Percentiles rank a stretch among this genome's conserved stretches.
Evolutionary conservation across 2,113 vertebrate species (phyloP).

Genomic region (Scophthalmus maximus): DNA sequence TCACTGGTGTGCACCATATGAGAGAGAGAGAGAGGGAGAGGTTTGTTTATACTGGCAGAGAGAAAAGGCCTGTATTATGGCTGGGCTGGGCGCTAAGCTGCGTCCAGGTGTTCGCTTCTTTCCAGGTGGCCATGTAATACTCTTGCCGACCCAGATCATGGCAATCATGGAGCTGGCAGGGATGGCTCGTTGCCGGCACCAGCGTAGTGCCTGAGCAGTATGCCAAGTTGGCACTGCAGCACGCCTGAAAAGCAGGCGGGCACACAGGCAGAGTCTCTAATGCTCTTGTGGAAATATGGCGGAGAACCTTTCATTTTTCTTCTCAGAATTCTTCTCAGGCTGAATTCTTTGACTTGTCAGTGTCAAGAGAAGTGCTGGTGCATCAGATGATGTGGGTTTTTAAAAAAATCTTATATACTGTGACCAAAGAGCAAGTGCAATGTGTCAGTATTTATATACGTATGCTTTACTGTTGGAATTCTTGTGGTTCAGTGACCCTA

Average conservation of each 20-base stretch:
- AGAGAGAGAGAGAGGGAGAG: slow-evolving; percentile 3
- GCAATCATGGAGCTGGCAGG: slow-evolving; percentile 70
- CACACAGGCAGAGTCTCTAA: slow-evolving; percentile 46
- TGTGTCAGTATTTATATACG: neutral
- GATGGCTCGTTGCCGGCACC: slow-evolving; percentile 62
- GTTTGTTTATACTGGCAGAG: slow-evolving; percentile 51
- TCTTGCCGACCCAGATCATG: slow-evolving; percentile 74
- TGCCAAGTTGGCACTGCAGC: slow-evolving; percentile 71
- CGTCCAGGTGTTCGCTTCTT: slow-evolving; percentile 74
- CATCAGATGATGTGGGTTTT: slow-evolving; percentile 7
- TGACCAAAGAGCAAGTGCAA: neutral
- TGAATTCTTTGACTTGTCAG: slow-evolving; percentile 21
- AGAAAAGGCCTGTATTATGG: slow-evolving; percentile 57
- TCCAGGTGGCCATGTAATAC: slow-evolving; percentile 81
- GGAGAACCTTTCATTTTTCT: slow-evolving; percentile 47
- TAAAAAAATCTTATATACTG: neutral
- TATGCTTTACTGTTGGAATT: slow-evolving; percentile 20
- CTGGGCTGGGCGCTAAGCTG: slow-evolving; percentile 70
- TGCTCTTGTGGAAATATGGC: slow-evolving; percentile 40
- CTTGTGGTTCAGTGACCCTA: too few species aligned
- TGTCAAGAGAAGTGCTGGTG: neutral
- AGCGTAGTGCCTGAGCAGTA: slow-evolving; percentile 50
- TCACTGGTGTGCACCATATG: slow-evolving; percentile 43
- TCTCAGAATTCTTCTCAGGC: slow-evolving; percentile 37
- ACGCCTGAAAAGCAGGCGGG: slow-evolving; percentile 47